Evolutionary conservation across 2,113 vertebrate species (phyloP), one percentile per base, ranked within the genome.

Genomic region (Bettongia penicillata): DNA sequence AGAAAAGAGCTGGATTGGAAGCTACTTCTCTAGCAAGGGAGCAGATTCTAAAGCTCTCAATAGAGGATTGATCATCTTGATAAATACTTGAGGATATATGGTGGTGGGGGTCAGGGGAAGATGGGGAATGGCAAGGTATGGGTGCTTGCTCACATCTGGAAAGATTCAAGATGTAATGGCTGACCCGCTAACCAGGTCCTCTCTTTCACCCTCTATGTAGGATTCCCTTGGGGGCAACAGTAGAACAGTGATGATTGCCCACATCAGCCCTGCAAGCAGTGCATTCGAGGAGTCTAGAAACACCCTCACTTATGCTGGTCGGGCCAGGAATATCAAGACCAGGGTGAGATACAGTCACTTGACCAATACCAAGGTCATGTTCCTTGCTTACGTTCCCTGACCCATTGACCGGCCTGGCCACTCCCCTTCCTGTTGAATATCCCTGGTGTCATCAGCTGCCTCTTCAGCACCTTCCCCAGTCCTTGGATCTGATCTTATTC

Each of bases 171-270:
- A 84, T 43, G 16, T 43, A 43, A 43, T 48, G 51, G 28, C 49
- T 43, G n/a, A 51, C 93, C 57, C 24, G 12, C 25, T 91, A 10
- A 2, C 25, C 53, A 0, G 0, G 23, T 19, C 37, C 26, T 28
- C 37, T 52, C 1, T 48, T 16, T 37, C 2, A n/a, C 22, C 2
- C 0, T 19, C 49, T 0, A 0, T 12, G 53, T 97, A 99, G 99
- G 99, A 99, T 95, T 99, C 99, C 0, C 95, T 99, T 22, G 99
- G 99, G 0, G 99, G 99, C 52, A 99, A 99, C 97, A 99, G 99
- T 96, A 98, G 98, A 53, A 99, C 99, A 0, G 99, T 99, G 95
- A 99, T 99, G 99, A 99, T 99, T 0, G 99, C 99, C 43, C 99
- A 99, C 94, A 99, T 99, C 93, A 99, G 99, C 97, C 99, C 99